Conservation (phyloP, 2,888 invertebrate species). For the Tenthredo amoena region DNA sequence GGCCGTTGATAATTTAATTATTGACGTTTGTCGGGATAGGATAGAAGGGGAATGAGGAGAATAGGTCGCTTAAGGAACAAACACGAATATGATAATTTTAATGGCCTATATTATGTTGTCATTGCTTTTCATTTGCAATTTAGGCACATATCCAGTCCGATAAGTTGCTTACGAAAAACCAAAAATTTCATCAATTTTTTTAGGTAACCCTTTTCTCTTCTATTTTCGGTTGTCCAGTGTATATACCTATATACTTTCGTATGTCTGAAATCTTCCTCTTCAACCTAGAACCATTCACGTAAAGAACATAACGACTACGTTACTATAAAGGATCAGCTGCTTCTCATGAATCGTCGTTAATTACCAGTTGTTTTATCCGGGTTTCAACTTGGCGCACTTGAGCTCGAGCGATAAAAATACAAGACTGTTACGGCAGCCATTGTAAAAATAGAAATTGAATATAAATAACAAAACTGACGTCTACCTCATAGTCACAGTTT, state of each 20-base stretch:
- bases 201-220: neutral
- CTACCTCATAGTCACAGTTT: neutral
- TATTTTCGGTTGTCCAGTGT: neutral
- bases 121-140: neutral
- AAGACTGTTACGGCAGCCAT: neutral
- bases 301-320: neutral
- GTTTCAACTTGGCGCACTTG: neutral
- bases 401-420: slow-evolving; percentile 3
- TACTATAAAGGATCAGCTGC: neutral
- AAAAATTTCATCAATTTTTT: too few species aligned
- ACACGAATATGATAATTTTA: neutral
- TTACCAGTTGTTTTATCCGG: neutral
- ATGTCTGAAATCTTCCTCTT: neutral
- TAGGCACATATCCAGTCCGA: neutral
- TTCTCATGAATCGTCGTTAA: neutral
- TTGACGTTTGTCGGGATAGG: neutral
- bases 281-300: neutral
- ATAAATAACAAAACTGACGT: neutral
- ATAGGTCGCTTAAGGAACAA: neutral
- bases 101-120: neutral
- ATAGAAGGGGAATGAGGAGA: neutral
- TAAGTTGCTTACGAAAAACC: neutral
- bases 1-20: neutral
- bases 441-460: neutral
- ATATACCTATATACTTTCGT: neutral